Percentiles rank a stretch among this genome's conserved stretches.
Conservation (phyloP, 2,113 vertebrate species). For the Phrynosoma blainvillii region DNA sequence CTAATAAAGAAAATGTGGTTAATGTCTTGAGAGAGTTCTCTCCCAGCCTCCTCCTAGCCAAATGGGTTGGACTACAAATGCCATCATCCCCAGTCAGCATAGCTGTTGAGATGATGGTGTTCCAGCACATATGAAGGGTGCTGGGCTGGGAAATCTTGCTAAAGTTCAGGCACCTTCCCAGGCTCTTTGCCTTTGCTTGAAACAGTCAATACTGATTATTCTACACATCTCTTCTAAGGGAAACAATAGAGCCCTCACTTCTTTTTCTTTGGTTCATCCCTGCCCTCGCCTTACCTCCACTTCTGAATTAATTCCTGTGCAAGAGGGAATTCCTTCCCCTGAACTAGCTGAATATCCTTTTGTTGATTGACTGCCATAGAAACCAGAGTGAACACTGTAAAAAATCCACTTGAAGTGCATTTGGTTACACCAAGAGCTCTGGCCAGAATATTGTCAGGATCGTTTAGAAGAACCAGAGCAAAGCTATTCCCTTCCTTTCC, state of each 20-base stretch:
- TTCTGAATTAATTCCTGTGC: constrained; percentile 48
- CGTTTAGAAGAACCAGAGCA: constrained; percentile 49
- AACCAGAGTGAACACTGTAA: constrained; percentile 44
- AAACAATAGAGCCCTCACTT: background rate
- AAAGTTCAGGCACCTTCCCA: constrained; percentile 18
- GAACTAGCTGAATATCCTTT: constrained; percentile 62
- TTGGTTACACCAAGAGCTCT: constrained; percentile 52
- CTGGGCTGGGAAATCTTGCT: background rate
- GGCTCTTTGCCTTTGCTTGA: background rate
- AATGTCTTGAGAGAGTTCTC: background rate
- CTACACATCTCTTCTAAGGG: background rate
- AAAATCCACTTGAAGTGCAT: constrained; percentile 47
- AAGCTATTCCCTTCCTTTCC: constrained; percentile 18
- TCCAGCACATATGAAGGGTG: background rate
- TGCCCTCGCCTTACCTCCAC: constrained; percentile 47
- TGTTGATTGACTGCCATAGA: constrained; percentile 66
- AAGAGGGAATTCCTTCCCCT: constrained; percentile 65
- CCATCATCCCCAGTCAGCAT: background rate
- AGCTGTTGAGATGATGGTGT: background rate
- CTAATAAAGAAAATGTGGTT: background rate
- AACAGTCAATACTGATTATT: constrained; percentile 23
- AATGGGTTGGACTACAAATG: background rate
- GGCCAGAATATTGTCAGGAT: constrained; percentile 48
- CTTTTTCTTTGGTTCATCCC: constrained; percentile 20
- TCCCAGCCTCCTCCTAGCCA: background rate